Evolutionary conservation across 2,113 vertebrate species (phyloP).

Genomic region (Peromyscus californicus): DNA sequence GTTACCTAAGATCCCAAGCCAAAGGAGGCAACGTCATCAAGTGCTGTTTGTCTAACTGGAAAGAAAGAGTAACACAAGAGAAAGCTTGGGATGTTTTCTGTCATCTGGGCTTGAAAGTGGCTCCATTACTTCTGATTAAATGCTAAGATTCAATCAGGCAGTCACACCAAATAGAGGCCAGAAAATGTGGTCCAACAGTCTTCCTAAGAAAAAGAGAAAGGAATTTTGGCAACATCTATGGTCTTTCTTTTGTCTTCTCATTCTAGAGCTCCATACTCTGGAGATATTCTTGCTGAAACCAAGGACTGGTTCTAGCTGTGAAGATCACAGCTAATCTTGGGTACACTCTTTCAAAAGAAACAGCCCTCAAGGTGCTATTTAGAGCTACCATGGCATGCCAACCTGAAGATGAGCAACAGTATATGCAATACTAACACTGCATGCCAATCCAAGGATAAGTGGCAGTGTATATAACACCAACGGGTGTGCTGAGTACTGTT

Average conservation of each 20-base stretch:
- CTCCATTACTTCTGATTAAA: background rate
- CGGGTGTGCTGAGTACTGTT: background rate
- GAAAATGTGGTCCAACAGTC: background rate
- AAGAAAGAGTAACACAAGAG: background rate
- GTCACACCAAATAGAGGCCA: background rate
- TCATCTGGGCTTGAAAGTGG: background rate
- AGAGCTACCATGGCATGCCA: background rate
- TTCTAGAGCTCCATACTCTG: constrained; percentile 11
- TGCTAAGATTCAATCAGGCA: background rate
- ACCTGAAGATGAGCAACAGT: background rate
- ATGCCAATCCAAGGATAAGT: background rate
- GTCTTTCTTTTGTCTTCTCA: background rate
- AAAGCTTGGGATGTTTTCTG: background rate
- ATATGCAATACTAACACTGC: background rate
- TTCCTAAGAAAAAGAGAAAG: background rate
- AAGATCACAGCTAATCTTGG: constrained; percentile 25
- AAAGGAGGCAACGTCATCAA: background rate
- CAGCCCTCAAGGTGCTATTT: background rate
- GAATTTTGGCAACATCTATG: background rate
- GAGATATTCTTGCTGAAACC: background rate
- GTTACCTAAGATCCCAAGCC: background rate
- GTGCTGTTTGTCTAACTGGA: background rate
- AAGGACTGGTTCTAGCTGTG: background rate
- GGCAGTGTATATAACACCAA: background rate
- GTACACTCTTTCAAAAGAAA: background rate